Evolutionary conservation across 2,113 vertebrate species (phyloP), one percentile per base, ranked within the genome.

Genomic region (Pluvialis apricaria): DNA sequence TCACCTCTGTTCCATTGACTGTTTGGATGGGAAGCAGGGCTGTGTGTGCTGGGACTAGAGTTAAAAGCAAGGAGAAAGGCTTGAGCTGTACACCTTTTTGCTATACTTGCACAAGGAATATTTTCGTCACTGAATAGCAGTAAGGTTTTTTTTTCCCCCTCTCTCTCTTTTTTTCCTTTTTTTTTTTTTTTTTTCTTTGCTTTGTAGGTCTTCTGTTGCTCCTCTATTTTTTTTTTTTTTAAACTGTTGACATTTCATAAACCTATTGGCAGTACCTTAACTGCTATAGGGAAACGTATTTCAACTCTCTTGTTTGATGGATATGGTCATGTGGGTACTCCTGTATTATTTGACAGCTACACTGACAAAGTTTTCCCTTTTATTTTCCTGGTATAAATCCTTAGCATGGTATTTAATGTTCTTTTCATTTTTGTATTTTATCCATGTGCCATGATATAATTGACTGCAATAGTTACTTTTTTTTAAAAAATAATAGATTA

Each of bases 21-120:
- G 11, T 57, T 51, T 71, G 55, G 3, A 34, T 34, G 47, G 47
- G 19, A 13, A 40, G 24, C 19, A 31, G 55, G 78, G 34, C n/a
- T 40, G 40, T 0, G 3, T 6, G 2, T 4, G 2, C 32, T 36
- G 61, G 16, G 38, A 32, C 36, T 49, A 10, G 49, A 28, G 36
- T 54, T 61, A 9, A 8, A 18, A 76, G 38, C 24, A 20, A 38
- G 62, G 34, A 40, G 55, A 76, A 34, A 68, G 42, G 15, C 25
- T 42, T 49, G 77, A 65, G 66, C n/a, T n/a, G 8, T 52, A 10
- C 9, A 17, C 6, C 6, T 40, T 47, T 71, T 32, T 60, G 70
- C 38, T 51, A 0, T 47, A 13, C n/a, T 47, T 75, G 7, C 12
- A 34, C 66, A 60, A 40, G 38, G 45, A 73, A 16, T 38, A 16